These are phyloP conservation scores for Euproctis similis DNA, from an alignment of 2,888 invertebrate species.

Conservation along the genomic window DNA sequence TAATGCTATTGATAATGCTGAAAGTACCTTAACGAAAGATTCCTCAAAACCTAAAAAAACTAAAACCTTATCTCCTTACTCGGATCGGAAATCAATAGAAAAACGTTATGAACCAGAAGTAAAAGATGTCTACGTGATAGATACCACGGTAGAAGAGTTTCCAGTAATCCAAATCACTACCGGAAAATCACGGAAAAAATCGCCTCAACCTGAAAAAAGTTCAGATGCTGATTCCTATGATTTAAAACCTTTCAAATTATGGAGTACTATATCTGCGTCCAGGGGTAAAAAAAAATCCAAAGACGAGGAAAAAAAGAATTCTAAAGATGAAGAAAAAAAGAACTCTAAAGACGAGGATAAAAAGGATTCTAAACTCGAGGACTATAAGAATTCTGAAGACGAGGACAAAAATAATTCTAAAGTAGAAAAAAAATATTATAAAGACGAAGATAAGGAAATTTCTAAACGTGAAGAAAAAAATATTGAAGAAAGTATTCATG, in stretches of 20 bases:
- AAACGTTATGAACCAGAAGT: constrained; percentile 38
- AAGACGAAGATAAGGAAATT: no score
- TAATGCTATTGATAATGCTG: constrained; percentile 21
- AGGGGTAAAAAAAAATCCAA: constrained; percentile 30
- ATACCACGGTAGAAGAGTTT: constrained; percentile 61
- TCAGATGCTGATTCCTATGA: constrained; percentile 31
- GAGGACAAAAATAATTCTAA: no score
- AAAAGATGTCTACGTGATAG: constrained; percentile 64
- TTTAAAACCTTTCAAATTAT: constrained; percentile 61
- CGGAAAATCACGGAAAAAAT: constrained; percentile 51
- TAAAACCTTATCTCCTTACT: constrained; percentile 49
- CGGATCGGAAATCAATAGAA: constrained; percentile 40
- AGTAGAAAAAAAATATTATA: no score
- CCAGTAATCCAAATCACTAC: constrained; percentile 66
- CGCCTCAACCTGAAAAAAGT: constrained; percentile 40
- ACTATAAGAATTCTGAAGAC: no score
- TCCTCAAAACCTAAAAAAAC: constrained; percentile 42
- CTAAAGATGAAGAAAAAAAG: no score
- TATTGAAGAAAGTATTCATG: constrained; percentile 29
- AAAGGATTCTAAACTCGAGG: no score
- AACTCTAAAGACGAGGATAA: no score
- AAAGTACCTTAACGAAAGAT: no score
- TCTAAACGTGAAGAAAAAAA: no score
- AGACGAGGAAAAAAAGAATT: constrained; percentile 17
- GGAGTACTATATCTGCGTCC: constrained; percentile 72